Base-by-base conservation (phyloP, 1,140 invertebrate species). In the Mactra quadrangularis region DNA sequence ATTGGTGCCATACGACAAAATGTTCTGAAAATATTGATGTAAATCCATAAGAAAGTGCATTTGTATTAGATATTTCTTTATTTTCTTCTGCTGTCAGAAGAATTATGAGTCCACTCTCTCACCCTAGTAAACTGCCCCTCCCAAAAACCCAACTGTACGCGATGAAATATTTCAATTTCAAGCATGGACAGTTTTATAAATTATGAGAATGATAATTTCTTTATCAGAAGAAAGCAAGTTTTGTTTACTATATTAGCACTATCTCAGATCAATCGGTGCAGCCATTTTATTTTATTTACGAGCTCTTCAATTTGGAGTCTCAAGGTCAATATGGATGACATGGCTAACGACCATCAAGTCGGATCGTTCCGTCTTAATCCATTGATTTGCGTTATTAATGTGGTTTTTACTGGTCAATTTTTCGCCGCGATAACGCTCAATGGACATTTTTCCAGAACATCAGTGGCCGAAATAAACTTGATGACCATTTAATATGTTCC, bases 371-470 rank as follows among this genome's bases (percentile, higher is more conserved):
- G 25, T 66, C 62, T 45, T 35, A 22, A 47, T 1, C 6, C 41
- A 38, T 38, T 45, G 41, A 35, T 66, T 9, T 33, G 62, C 45
- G 62, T 66, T 66, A 66, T 71, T 71, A 52, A 71, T 71, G 68
- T 22, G 68, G 47, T 52, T 71, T 53, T 71, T 71, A 71, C 68
- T 31, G 68, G 29, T 55, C 68, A 71, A 71, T 71, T 71, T 71
- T 55, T 38, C 68, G 68, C 68, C 31, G 52, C 45, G 50, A 52
- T 55, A 71, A 71, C 50, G 25, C 27, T 35, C 47, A 71, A 55
- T 71, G 68, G 47, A 31, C 68, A 33, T 41, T 71, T 71, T 71
- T 71, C 68, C 68, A 52, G 68, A 41, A 52, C 50, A 53, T 71
- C 47, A 52, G 25, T 6, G n/a, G 45, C 68, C 7, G 7, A 47